Conservation (phyloP, 2,888 invertebrate genomes). For the Micropterix aruncella region DNA sequence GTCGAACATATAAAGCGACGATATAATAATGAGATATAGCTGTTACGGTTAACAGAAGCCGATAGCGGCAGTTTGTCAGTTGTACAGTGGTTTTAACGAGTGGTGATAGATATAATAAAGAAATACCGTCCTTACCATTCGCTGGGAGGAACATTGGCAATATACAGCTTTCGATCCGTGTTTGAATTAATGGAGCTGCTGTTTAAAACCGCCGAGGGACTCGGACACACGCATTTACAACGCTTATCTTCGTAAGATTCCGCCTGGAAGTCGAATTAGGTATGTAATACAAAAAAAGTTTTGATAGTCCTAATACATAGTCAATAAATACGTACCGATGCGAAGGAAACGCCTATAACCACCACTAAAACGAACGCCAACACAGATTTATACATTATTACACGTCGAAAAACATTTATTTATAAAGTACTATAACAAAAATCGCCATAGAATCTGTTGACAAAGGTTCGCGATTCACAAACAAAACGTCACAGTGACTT, state of each 20-base stretch:
- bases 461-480: too few species aligned
- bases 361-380: too few species aligned
- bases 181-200: slow-evolving; percentile 40
- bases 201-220: slow-evolving; percentile 59
- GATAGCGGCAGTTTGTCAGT: slow-evolving; percentile 1
- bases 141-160: slow-evolving; percentile 66
- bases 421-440: too few species aligned
- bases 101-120: slow-evolving; percentile 4
- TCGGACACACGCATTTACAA: slow-evolving; percentile 79
- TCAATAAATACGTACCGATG: not conserved
- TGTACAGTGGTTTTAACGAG: too few species aligned
- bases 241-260: slow-evolving; percentile 73
- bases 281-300: not conserved
- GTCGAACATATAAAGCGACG: too few species aligned
- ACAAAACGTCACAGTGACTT: too few species aligned
- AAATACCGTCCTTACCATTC: slow-evolving; percentile 48
- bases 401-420: too few species aligned
- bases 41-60: too few species aligned
- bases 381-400: too few species aligned
- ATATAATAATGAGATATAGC: too few species aligned
- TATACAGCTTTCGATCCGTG: slow-evolving; percentile 55
- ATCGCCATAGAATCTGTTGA: too few species aligned
- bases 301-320: not conserved
- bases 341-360: not conserved
- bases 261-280: slow-evolving; percentile 27